Evolutionary conservation across 2,888 invertebrate genomes (phyloP), one percentile per base, ranked within the genome.

Genomic region (Acronicta alni): DNA sequence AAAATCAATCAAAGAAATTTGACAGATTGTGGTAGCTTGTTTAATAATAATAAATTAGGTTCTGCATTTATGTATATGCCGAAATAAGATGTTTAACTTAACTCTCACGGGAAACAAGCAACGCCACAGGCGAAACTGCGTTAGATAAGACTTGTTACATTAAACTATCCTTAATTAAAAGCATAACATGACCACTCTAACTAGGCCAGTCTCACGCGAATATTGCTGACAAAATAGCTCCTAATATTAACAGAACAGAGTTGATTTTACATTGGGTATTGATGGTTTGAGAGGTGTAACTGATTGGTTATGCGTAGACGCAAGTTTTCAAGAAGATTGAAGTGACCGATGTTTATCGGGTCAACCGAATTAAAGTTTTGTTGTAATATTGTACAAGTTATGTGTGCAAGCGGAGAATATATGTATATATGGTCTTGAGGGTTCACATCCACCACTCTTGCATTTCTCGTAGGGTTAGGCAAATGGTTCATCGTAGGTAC

Each of bases 301-400:
- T 17, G 10, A 32, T 18, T 75, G 72, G 63, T 16, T 26, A 58
- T 67, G 75, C 72, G 75, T 51, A 37, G 47, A 54, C 46, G 75
- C 67, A 66, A 53, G 57, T 59, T 56, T 53, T 45, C 38, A 23
- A 57, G 56, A 53, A 61, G 66, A 66, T 75, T 71, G 66, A 66
- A 72, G 57, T 71, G 76, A 60, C 60, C 68, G 72, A 67, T 72
- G 76, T 67, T 64, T 63, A 64, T 55, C 60, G 54, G 76, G 72
- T 75, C 76, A 73, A 72, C 45, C 46, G 58, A 60, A 72, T 72
- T 72, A 72, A 67, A 67, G 59, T 54, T 49, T 47, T 37, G 56
- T 54, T 53, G 62, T 55, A 62, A 57, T 43, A 41, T 61, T 55
- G 30, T 30, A 63, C 61, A 60, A 37, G 46, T 42, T 62, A 30